Base-by-base conservation (phyloP, 2,113 vertebrate species). In the Beaufortia kweichowensis region DNA sequence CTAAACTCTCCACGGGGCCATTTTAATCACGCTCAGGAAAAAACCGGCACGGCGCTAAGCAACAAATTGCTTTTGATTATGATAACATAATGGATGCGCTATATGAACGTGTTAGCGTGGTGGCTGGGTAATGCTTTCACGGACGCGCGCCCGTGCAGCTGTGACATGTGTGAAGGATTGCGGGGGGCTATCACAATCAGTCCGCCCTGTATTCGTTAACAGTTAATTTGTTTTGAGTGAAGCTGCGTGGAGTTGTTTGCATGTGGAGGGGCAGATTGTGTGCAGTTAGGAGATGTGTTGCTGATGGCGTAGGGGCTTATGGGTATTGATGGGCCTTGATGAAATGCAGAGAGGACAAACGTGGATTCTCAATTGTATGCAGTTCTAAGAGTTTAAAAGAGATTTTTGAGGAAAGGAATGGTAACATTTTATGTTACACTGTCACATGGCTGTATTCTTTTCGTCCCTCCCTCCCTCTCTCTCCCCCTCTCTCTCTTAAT, bases 21-120 rank as follows among this genome's bases (percentile, higher is more conserved):
- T 43, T 60, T 66, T 79, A 82, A 71, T 79, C 81, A 72, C 23
- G 12, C 19, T 24, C 43, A 35, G 50, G 17, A 23, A 64, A 61
- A 74, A 66, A 70, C n/a, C 28, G 64, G 31, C 35, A 33, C 15
- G 29, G 59, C 6, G 28, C 53, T 64, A 71, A 71, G 31, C 53
- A 41, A 33, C 78, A 48, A 76, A 76, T 79, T 82, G 66, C 60
- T 60, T 79, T 79, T 76, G 66, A 76, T 82, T 59, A 65, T 74
- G 62, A 71, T 76, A 62, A 71, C 81, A 60, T 82, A 76, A 82
- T 79, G 66, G 63, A 71, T 76, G 66, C 66, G 6, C 64, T 71
- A 46, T 71, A 71, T 23, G 31, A 62, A 82, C 76, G 76, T 75
- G 75, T 75, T 74, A 79, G 57, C 46, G 41, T 26, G 26, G 53